Conservation (phyloP, 2,797 vertebrate species). For the Bryconaethiops microstoma region DNA sequence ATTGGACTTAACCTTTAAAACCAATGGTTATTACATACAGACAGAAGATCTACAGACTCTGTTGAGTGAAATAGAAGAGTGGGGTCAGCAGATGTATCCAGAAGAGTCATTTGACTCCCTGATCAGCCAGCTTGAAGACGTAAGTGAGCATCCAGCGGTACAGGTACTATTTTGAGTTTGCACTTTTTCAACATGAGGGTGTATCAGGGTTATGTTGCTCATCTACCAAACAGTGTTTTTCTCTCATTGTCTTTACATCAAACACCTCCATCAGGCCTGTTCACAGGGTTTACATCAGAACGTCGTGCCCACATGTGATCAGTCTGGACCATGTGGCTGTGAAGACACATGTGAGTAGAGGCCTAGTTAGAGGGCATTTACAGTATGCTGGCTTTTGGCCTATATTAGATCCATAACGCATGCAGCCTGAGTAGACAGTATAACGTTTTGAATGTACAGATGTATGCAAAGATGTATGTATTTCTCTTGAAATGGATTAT, state of each 20-base stretch:
- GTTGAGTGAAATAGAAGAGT: conserved; percentile 14
- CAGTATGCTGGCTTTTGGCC: background rate
- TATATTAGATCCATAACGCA: background rate
- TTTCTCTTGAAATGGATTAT: no score
- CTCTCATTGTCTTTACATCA: background rate
- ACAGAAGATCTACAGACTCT: conserved; percentile 28
- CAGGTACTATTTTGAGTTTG: conserved; percentile 13
- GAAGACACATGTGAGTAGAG: conserved; percentile 40
- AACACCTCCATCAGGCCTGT: background rate
- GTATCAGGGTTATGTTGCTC: background rate
- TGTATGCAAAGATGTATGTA: no score
- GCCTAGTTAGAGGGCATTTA: background rate
- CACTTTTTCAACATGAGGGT: background rate
- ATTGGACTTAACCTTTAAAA: background rate
- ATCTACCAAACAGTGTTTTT: background rate
- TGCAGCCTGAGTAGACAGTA: background rate
- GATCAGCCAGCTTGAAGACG: conserved; percentile 32
- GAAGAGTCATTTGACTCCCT: conserved; percentile 31
- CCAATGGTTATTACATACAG: background rate
- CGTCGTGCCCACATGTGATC: background rate
- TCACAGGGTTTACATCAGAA: conserved; percentile 1
- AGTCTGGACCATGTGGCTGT: background rate
- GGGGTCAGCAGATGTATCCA: conserved; percentile 26
- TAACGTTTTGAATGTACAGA: background rate
- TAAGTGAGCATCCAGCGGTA: conserved; percentile 16